These are phyloP conservation scores for Eupithecia vulgata DNA, from an alignment of 2,888 invertebrate genomes.

Conservation along the genomic window DNA sequence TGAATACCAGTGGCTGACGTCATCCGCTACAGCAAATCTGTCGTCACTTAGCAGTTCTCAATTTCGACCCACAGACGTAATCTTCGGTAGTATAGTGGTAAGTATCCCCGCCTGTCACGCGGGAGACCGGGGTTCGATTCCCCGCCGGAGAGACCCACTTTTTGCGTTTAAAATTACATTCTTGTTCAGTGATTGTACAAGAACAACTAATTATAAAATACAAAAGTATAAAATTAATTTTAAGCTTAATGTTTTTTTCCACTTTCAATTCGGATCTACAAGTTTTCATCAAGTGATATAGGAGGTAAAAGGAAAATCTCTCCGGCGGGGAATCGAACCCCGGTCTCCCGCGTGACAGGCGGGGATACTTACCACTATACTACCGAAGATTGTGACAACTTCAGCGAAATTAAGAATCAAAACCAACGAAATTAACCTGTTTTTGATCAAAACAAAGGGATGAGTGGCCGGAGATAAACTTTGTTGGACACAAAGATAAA, in stretches of 20 bases:
- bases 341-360: slow-evolving; percentile 85
- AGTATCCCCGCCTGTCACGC: slow-evolving; percentile 85
- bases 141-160: slow-evolving; percentile 74
- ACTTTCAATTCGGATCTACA: too few species aligned
- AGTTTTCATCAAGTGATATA: not conserved
- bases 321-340: slow-evolving; percentile 85
- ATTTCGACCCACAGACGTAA: slow-evolving; percentile 13
- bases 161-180: not conserved
- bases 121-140: slow-evolving; percentile 85
- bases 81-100: slow-evolving; percentile 84
- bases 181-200: too few species aligned
- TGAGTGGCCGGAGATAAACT: not conserved
- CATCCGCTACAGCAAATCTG: not conserved
- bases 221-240: too few species aligned
- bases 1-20: slow-evolving; percentile 20
- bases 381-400: slow-evolving; percentile 71
- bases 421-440: not conserved
- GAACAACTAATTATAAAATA: too few species aligned
- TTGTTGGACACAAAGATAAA: slow-evolving; percentile 3
- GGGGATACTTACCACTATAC: slow-evolving; percentile 85
- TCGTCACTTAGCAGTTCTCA: not conserved
- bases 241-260: too few species aligned
- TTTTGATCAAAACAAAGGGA: not conserved
- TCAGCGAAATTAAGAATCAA: not conserved
- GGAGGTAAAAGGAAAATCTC: slow-evolving; percentile 48